These are phyloP conservation scores for Lanius ludovicianus DNA, from an alignment of 2,113 vertebrate species.

Conservation along the genomic window DNA sequence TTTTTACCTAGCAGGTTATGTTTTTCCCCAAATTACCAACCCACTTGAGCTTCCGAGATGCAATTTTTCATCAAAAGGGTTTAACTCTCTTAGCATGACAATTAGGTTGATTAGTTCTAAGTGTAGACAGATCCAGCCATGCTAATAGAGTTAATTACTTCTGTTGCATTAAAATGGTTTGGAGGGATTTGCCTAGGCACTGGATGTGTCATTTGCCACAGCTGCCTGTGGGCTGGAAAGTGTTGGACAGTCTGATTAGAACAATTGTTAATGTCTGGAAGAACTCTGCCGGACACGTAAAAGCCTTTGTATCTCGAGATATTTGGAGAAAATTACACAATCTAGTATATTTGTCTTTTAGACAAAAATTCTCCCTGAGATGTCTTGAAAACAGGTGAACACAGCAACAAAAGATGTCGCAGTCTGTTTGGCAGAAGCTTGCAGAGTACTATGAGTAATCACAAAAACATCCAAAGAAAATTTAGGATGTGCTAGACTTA, in stretches of 20 bases:
- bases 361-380: not conserved
- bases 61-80: not conserved
- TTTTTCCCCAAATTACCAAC: not conserved
- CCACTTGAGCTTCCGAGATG: not conserved
- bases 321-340: not conserved
- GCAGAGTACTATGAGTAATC: not conserved
- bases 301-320: not conserved
- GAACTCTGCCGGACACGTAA: not conserved
- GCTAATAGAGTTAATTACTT: constrained; percentile 42
- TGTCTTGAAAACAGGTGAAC: constrained; percentile 15
- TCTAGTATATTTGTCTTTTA: not conserved
- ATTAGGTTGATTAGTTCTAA: constrained; percentile 39
- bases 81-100: constrained; percentile 7
- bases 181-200: constrained; percentile 10
- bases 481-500: not conserved
- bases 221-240: not conserved
- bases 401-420: not conserved
- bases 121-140: constrained; percentile 2
- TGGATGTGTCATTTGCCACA: constrained; percentile 28
- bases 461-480: not conserved
- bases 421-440: not conserved
- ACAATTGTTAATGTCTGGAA: not conserved
- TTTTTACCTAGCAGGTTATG: not conserved
- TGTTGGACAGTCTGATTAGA: constrained; percentile 12
- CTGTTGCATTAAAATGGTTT: not conserved